These are phyloP conservation scores for Eledone cirrhosa DNA, from an alignment of 2,888 invertebrate genomes.

Conservation along the genomic window DNA sequence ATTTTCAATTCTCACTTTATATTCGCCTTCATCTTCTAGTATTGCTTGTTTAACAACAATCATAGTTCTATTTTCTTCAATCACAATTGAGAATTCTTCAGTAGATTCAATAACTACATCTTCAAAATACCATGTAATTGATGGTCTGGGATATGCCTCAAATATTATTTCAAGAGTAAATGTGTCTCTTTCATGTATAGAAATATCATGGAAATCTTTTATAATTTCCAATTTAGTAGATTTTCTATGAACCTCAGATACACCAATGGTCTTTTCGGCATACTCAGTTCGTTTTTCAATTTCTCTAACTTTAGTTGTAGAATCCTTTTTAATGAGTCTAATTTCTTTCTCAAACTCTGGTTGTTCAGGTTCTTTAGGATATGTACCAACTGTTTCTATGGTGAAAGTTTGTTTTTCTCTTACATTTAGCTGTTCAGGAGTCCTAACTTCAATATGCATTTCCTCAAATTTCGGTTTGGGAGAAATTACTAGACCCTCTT, in stretches of 20 bases:
- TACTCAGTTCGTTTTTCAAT: not conserved
- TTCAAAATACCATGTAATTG: conserved; percentile 67
- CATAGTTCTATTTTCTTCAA: conserved; percentile 58
- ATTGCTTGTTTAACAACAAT: conserved; percentile 47
- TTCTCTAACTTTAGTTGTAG: not conserved
- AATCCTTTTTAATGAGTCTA: conserved; percentile 8
- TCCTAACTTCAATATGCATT: conserved; percentile 15
- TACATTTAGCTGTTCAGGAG: conserved; percentile 1
- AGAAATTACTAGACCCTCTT: conserved; percentile 18
- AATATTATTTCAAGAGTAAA: conserved; percentile 47
- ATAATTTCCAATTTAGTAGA: not conserved
- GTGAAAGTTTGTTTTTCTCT: conserved; percentile 16
- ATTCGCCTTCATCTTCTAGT: conserved; percentile 59
- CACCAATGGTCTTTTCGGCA: not conserved
- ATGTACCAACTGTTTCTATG: conserved; percentile 15
- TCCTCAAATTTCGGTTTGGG: conserved; percentile 24
- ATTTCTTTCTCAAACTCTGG: conserved; percentile 18
- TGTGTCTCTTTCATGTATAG: conserved; percentile 42
- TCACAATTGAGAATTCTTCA: conserved; percentile 37
- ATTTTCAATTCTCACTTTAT: conserved; percentile 53
- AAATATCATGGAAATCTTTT: conserved; percentile 36
- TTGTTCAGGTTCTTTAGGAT: conserved; percentile 12
- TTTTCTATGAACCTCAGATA: not conserved
- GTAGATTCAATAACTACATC: conserved; percentile 71
- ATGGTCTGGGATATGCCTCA: conserved; percentile 49